phyloP scores from a whole-genome alignment of 2,113 vertebrate genomes.

The Petaurus breviceps region DNA sequence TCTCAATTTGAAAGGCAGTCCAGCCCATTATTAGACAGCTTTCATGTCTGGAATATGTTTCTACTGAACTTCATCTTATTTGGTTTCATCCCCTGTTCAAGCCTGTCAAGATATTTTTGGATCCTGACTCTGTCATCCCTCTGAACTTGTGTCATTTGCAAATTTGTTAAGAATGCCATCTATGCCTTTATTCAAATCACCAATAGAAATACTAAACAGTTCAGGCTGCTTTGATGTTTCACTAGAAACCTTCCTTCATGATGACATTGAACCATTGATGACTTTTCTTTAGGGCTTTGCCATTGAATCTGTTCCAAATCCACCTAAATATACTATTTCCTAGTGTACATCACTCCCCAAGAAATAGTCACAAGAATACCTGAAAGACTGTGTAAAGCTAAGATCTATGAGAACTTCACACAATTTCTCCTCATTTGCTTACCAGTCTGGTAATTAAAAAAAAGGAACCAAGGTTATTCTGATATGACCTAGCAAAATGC shows the following conservation, averaged over 20 bases:
- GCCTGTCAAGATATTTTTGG: neutral
- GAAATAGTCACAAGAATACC: neutral
- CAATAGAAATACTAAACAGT: neutral
- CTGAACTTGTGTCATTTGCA: neutral
- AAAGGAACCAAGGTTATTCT: neutral
- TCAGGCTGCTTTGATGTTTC: neutral
- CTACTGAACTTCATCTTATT: neutral
- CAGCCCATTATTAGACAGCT: neutral
- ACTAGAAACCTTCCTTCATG: neutral
- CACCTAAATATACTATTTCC: neutral
- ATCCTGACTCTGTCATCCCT: neutral
- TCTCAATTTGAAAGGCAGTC: neutral
- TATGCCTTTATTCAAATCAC: neutral
- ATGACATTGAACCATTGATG: neutral
- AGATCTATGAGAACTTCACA: neutral
- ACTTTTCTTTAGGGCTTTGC: neutral
- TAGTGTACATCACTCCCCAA: neutral
- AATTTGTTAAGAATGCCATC: neutral
- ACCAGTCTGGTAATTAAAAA: neutral
- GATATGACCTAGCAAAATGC: neutral
- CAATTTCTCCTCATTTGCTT: neutral
- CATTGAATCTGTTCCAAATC: neutral
- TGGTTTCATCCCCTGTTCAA: neutral
- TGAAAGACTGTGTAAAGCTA: neutral
- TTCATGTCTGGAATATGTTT: neutral